A percentile compares a stretch with the other conserved stretches of the same genome.
Conservation (phyloP, 2,888 invertebrate genomes). For the Nomada lathburiana region DNA sequence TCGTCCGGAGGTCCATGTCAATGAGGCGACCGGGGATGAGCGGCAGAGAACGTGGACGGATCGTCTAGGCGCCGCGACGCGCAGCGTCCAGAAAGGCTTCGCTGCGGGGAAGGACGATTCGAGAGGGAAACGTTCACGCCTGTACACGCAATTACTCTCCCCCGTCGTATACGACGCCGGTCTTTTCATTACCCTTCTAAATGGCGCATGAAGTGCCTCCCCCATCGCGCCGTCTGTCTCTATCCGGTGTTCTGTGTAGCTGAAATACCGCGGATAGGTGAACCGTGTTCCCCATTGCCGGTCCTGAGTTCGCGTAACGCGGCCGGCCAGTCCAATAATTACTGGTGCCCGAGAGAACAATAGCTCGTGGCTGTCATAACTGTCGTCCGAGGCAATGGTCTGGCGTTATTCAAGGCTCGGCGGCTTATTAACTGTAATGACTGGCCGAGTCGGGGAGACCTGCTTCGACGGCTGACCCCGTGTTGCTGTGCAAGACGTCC, state of each 20-base stretch:
- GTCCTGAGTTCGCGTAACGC: constrained; percentile 39
- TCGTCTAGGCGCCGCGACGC: constrained; percentile 14
- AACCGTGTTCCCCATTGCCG: constrained; percentile 36
- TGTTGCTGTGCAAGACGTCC: neutral
- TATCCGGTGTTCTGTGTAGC: constrained; percentile 34
- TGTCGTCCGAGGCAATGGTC: constrained; percentile 74
- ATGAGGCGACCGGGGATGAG: constrained; percentile 24
- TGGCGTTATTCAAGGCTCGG: constrained; percentile 76
- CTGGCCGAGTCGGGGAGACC: constrained; percentile 44
- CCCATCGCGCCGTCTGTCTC: neutral
- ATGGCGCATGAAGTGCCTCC: constrained; percentile 63
- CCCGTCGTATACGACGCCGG: constrained; percentile 70
- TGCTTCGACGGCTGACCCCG: constrained; percentile 37
- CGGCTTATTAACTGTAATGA: constrained; percentile 79
- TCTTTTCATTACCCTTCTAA: constrained; percentile 75
- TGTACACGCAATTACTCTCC: constrained; percentile 72
- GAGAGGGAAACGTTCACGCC: constrained; percentile 61
- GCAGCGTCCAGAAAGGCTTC: constrained; percentile 17
- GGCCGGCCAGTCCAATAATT: constrained; percentile 75
- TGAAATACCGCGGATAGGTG: constrained; percentile 71
- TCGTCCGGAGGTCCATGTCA: constrained; percentile 46
- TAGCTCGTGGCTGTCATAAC: constrained; percentile 78
- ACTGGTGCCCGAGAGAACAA: constrained; percentile 75
- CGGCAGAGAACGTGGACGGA: constrained; percentile 34
- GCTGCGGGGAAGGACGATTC: constrained; percentile 36